phyloP scores from a whole-genome alignment of 2,113 vertebrate genomes.

The Vulpes lagopus region DNA sequence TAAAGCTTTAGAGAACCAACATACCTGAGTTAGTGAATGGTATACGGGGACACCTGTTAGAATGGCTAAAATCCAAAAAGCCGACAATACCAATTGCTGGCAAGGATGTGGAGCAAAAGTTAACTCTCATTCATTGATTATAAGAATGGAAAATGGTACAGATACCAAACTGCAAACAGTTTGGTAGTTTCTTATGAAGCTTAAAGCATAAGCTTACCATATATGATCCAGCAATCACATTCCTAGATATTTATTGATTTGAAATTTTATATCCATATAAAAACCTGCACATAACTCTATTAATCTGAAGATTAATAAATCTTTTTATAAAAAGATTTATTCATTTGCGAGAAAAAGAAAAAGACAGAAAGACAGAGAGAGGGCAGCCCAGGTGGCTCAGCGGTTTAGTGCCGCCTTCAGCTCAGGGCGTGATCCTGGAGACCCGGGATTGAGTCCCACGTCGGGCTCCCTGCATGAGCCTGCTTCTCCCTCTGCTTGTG shows the following conservation, averaged over 20 bases:
- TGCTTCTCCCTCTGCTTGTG: no score
- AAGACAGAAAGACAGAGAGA: not conserved
- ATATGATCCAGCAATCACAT: not conserved
- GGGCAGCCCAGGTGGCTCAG: no score
- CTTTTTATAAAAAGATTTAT: not conserved
- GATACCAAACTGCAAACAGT: not conserved
- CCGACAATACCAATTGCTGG: not conserved
- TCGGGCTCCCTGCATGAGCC: no score
- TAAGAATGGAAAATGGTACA: not conserved
- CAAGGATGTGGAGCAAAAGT: not conserved
- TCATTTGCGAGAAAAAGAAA: not conserved
- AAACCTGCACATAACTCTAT: not conserved
- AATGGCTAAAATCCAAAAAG: not conserved
- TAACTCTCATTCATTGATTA: not conserved
- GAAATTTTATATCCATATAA: not conserved
- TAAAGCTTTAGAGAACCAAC: not conserved
- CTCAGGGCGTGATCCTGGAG: no score
- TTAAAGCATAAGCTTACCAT: not conserved
- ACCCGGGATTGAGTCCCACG: no score
- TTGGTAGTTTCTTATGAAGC: not conserved
- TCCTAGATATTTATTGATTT: not conserved
- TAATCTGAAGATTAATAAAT: no score
- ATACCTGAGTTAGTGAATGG: not conserved
- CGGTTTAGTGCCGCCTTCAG: no score
- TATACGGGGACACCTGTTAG: not conserved